Conservation (phyloP, 2,113 vertebrate species). For the Zingel zingel region DNA sequence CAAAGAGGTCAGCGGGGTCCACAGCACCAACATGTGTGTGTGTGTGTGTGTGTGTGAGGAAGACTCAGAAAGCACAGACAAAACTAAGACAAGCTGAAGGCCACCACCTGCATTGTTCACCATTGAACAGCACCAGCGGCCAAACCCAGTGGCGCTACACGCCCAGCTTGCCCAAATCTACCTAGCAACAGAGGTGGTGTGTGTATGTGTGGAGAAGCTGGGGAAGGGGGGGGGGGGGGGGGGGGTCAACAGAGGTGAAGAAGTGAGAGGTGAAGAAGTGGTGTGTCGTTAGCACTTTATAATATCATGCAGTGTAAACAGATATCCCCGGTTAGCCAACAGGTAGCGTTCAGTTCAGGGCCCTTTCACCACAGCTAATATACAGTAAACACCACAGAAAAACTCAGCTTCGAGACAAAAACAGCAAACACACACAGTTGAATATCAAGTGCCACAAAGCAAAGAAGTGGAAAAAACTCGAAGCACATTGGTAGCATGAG, state of each 20-base stretch:
- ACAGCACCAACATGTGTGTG: conserved; percentile 32
- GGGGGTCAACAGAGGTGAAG: conserved; percentile 60
- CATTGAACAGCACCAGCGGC: conserved; percentile 38
- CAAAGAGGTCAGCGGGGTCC: conserved; percentile 71
- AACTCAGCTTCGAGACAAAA: background rate
- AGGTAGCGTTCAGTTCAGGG: conserved; percentile 51
- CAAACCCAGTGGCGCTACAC: conserved; percentile 45
- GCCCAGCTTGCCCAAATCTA: conserved; percentile 57
- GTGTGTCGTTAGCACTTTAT: conserved; percentile 59
- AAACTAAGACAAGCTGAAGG: conserved; percentile 47
- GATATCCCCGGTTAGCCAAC: conserved; percentile 47
- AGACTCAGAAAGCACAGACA: conserved; percentile 14
- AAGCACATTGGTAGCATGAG: conserved; percentile 42
- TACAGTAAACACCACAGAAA: conserved; percentile 27
- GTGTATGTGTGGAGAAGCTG: background rate
- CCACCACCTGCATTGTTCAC: conserved; percentile 62
- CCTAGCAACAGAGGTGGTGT: conserved; percentile 71
- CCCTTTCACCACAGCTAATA: conserved; percentile 28
- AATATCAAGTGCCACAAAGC: conserved; percentile 13
- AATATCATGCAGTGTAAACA: conserved; percentile 57
- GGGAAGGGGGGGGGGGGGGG: background rate
- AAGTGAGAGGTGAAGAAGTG: conserved; percentile 65
- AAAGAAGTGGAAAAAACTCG: conserved; percentile 13
- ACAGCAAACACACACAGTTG: conserved; percentile 1
- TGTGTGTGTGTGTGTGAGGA: conserved; percentile 1